These are phyloP conservation scores for Manduca sexta DNA, from an alignment of 1,140 invertebrate species.

Conservation along the genomic window DNA sequence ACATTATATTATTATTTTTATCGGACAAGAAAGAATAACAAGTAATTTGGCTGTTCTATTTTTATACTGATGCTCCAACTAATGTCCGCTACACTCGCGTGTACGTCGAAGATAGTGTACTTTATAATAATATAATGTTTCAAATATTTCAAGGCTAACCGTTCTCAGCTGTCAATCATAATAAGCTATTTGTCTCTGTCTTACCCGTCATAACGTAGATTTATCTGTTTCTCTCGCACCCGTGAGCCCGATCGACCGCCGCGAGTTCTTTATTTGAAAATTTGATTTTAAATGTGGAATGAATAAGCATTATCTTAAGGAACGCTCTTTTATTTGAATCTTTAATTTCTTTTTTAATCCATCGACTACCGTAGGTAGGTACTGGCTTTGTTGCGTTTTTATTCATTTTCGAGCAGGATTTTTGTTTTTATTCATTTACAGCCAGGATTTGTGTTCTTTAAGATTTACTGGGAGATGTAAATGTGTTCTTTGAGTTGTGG, in stretches of 20 bases:
- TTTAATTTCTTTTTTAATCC: conserved; percentile 67
- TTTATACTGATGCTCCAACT: conserved; percentile 20
- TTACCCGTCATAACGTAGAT: conserved; percentile 33
- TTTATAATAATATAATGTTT: conserved; percentile 74
- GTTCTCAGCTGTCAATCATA: conserved; percentile 73
- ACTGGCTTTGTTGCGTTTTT: conserved; percentile 48
- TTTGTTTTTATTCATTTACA: conserved; percentile 41
- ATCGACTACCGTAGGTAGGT: too few species aligned
- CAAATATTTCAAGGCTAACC: conserved; percentile 74
- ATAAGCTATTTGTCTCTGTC: conserved; percentile 65
- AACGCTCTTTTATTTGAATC: conserved; percentile 69
- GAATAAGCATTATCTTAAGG: conserved; percentile 72
- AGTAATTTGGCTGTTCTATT: too few species aligned
- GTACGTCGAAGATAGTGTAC: conserved; percentile 66
- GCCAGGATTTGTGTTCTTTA: conserved; percentile 29
- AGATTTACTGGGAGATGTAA: conserved; percentile 54
- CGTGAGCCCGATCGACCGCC: conserved; percentile 52
- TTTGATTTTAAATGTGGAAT: conserved; percentile 73
- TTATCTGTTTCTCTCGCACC: conserved; percentile 37
- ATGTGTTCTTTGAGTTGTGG: conserved; percentile 27
- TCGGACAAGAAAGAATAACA: too few species aligned
- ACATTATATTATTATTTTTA: too few species aligned
- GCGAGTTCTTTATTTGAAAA: conserved; percentile 70
- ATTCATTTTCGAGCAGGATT: conserved; percentile 37
- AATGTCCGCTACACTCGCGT: conserved; percentile 35